Evolutionary conservation across 2,888 invertebrate genomes (phyloP).

Genomic region (Nebria salina): DNA sequence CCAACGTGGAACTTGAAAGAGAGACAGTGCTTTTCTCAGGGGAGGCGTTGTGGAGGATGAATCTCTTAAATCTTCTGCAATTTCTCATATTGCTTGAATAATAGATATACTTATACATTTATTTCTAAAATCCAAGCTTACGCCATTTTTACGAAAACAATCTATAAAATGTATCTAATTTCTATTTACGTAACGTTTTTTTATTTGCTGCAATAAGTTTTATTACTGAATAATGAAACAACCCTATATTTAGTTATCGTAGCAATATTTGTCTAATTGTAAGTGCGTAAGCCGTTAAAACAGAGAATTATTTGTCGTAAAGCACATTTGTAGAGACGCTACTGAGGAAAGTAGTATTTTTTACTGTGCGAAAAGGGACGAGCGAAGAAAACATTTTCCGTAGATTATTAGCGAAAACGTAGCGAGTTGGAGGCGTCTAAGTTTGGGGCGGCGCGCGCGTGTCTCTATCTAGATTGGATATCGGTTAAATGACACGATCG

Average conservation of each 20-base stretch:
- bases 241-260: too few species aligned
- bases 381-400: slow-evolving; percentile 17
- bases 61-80: neutral
- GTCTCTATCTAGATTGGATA: slow-evolving; percentile 42
- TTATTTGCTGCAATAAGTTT: too few species aligned
- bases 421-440: neutral
- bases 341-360: neutral
- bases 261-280: too few species aligned
- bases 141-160: neutral
- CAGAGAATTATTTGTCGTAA: neutral
- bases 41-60: neutral
- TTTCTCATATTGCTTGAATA: neutral
- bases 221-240: too few species aligned
- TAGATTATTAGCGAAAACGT: slow-evolving; percentile 36
- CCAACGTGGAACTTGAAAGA: neutral
- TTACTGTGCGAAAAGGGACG: slow-evolving; percentile 3
- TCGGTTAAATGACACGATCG: slow-evolving; percentile 45
- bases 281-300: too few species aligned
- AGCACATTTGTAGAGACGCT: neutral
- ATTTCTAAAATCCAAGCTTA: neutral
- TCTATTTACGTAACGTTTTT: too few species aligned
- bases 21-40: neutral
- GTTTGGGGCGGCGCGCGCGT: neutral
- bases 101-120: neutral
- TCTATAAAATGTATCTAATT: too few species aligned